Evolutionary conservation across 2,113 vertebrate species (phyloP), one percentile per base, ranked within the genome.

Genomic region (Pseudolaguvia tuberculata): DNA sequence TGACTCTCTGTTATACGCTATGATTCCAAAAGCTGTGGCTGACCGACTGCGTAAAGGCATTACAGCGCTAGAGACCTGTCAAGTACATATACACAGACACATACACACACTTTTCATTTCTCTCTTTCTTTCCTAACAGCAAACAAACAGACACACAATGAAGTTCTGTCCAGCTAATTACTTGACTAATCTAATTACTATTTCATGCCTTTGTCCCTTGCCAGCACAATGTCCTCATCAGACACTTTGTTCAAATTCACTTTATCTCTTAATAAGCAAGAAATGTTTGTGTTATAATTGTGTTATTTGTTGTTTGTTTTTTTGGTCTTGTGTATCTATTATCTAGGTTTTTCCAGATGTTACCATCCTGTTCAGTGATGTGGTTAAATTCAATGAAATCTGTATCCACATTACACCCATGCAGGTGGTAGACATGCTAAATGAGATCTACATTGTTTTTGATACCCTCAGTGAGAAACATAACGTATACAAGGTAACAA

Each of bases 351-450:
- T 91, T 76, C 88, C 89, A 2, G 88, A 91, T 15, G 89, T 86
- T 56, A 92, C 90, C 81, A 88, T 92, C 76, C 85, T 91, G 63
- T 90, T 88, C 84, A 91, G 88, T n/a, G 89, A 89, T n/a, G 86
- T 90, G 83, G 90, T 91, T 42, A 90, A 84, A 74, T 91, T 91
- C 35, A 92, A 90, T 11, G 85, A 91, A 83, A 90, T 92, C 84
- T 92, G 90, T 83, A 91, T 91, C 82, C 89, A 90, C 86, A 90
- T 89, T 79, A 91, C 87, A 2, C 89, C 87, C 42, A 90, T 91
- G 89, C 91, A 91, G 85, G 90, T 90, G 84, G 88, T 91, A 81
- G 90, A 90, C 86, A 91, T 92, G 90, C 84, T 92, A 51, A 91
- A 90, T 6, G 88, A 91, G 80, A 91, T 91, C 82, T 89, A 90